phyloP scores from a whole-genome alignment of 1,140 invertebrate genomes.

The Drosophila biarmipes region DNA sequence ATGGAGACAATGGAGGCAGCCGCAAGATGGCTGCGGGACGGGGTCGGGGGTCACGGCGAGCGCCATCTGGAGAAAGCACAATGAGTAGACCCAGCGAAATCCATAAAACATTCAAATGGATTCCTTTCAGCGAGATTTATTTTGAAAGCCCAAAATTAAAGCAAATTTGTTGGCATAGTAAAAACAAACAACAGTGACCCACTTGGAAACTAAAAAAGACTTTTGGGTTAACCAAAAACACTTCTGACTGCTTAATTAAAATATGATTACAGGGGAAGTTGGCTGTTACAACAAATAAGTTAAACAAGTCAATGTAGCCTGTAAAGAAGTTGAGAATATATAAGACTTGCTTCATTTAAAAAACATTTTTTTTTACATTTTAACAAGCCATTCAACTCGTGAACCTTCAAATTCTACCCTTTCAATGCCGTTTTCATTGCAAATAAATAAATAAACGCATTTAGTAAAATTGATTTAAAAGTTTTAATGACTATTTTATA shows the following conservation, averaged over 20 bases:
- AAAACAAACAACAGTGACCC: slow-evolving; percentile 24
- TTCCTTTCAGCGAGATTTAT: slow-evolving; percentile 37
- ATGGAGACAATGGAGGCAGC: slow-evolving; percentile 54
- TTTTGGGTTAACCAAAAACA: neutral
- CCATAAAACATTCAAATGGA: slow-evolving; percentile 61
- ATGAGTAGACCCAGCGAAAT: slow-evolving; percentile 20
- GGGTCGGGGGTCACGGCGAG: slow-evolving; percentile 3
- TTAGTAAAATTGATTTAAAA: neutral
- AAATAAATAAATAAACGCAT: neutral
- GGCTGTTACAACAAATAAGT: neutral
- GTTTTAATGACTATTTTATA: neutral
- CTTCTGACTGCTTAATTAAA: neutral
- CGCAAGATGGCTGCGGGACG: slow-evolving; percentile 26
- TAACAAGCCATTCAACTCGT: too few relatives aligned
- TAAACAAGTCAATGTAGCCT: too few relatives aligned
- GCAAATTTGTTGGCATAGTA: slow-evolving; percentile 34
- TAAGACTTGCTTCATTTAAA: too few relatives aligned
- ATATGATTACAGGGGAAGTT: neutral
- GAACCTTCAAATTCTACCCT: too few relatives aligned
- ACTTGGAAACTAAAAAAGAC: neutral
- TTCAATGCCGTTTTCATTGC: neutral
- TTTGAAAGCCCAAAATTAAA: slow-evolving; percentile 29
- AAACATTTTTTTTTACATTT: too few relatives aligned
- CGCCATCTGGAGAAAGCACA: slow-evolving; percentile 17
- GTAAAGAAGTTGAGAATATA: too few relatives aligned